phyloP scores from a whole-genome alignment of 2,888 invertebrate genomes.

The Morinoia aosen region DNA sequence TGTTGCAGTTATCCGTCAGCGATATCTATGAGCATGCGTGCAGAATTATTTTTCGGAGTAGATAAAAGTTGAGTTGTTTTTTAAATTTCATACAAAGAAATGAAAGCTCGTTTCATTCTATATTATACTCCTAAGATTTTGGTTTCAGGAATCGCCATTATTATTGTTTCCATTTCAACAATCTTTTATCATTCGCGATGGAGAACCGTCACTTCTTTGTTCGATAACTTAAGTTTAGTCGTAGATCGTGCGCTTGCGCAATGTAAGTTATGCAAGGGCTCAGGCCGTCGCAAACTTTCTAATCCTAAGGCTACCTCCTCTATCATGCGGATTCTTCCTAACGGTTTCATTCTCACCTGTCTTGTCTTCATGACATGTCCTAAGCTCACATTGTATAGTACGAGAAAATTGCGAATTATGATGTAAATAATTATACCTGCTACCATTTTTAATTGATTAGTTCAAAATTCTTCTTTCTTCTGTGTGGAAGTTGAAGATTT shows the following conservation, averaged over 20 bases:
- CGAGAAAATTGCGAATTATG: too few relatives aligned
- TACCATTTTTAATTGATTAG: neutral
- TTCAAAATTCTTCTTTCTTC: neutral
- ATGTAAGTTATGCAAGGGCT: neutral
- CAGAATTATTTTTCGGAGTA: neutral
- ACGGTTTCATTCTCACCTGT: neutral
- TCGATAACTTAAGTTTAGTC: neutral
- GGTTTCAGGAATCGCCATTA: too few relatives aligned
- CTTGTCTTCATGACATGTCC: neutral
- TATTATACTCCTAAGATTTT: too few relatives aligned
- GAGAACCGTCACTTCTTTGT: neutral
- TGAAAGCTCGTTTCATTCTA: too few relatives aligned
- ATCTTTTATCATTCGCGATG: neutral
- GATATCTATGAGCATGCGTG: neutral
- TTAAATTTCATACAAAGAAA: too few relatives aligned
- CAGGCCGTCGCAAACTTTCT: neutral
- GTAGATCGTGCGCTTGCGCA: neutral
- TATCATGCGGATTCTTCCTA: neutral
- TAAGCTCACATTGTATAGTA: neutral
- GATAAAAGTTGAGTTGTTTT: too few relatives aligned
- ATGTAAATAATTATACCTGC: too few relatives aligned
- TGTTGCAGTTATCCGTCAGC: neutral
- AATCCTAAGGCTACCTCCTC: constrained; percentile 4
- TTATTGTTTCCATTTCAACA: neutral
- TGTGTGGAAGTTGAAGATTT: neutral